Evolutionary conservation across 2,797 vertebrate genomes (phyloP).

Genomic region (Thalassophryne amazonica): DNA sequence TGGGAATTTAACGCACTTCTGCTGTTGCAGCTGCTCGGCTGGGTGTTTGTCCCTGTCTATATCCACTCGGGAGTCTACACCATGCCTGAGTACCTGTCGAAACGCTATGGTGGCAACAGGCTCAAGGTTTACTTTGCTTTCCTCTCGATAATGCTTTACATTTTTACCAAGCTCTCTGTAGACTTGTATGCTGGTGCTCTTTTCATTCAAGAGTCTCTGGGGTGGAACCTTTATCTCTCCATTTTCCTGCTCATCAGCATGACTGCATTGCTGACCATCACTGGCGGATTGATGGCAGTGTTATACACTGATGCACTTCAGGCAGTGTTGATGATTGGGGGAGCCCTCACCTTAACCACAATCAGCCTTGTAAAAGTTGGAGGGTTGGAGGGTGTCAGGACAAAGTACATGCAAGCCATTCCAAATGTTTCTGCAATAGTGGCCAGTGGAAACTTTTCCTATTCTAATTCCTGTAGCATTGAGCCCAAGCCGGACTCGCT

Average conservation of each 20-base stretch:
- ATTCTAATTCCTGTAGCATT: constrained; percentile 87
- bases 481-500: constrained; percentile 89
- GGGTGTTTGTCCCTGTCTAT: constrained; percentile 98
- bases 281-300: constrained; percentile 94
- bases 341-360: constrained; percentile 90
- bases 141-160: constrained; percentile 92
- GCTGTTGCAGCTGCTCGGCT: constrained; percentile 96
- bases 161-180: constrained; percentile 98
- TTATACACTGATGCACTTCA: constrained; percentile 98
- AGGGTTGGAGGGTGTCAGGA: constrained; percentile 91
- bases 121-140: constrained; percentile 95
- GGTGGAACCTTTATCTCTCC: constrained; percentile 97
- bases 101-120: constrained; percentile 93
- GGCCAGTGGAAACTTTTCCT: constrained; percentile 84
- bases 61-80: constrained; percentile 96
- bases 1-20: constrained; percentile 99
- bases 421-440: constrained; percentile 91
- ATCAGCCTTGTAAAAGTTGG: constrained; percentile 91
- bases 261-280: constrained; percentile 94
- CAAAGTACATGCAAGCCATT: constrained; percentile 92
- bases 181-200: constrained; percentile 97
- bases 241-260: constrained; percentile 92
- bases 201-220: constrained; percentile 97
- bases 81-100: constrained; percentile 97
- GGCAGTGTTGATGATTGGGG: constrained; percentile 94